phyloP scores from a whole-genome alignment of 1,140 invertebrate species.

The Calliphora vicina region DNA sequence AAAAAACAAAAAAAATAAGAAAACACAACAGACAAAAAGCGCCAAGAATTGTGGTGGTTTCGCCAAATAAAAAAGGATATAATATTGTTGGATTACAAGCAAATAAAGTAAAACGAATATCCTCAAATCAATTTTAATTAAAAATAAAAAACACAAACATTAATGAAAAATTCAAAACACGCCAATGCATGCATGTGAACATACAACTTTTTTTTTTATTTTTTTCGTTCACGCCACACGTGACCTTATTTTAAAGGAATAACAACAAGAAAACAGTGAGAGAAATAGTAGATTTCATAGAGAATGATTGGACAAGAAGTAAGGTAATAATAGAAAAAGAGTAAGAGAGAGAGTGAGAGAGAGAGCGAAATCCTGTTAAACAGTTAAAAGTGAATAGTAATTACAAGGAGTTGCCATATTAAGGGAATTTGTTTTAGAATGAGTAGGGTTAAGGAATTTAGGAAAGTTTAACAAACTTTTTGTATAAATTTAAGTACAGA shows the following conservation, averaged over 20 bases:
- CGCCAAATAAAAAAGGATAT: background rate
- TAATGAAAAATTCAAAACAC: slow-evolving; percentile 41
- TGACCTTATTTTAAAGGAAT: slow-evolving; percentile 38
- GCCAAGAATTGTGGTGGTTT: background rate
- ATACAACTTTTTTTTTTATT: background rate
- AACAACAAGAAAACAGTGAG: no score
- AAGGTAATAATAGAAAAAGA: slow-evolving; percentile 11
- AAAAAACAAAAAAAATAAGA: background rate
- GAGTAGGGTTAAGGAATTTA: no score
- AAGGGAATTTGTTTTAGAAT: no score
- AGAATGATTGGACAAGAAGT: no score
- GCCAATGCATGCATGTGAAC: slow-evolving; percentile 31
- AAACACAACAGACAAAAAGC: background rate
- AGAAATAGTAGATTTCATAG: no score
- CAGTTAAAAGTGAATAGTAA: background rate
- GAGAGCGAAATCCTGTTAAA: background rate
- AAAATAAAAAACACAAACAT: slow-evolving; percentile 36
- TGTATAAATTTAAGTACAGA: no score
- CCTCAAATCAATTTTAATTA: slow-evolving; percentile 44
- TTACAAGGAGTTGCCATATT: background rate
- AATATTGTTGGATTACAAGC: background rate
- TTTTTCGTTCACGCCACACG: slow-evolving; percentile 31
- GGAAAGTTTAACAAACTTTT: no score
- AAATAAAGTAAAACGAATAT: background rate
- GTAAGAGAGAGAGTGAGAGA: background rate